Conservation (phyloP, 2,888 invertebrate genomes). For the Griposia aprilina region DNA sequence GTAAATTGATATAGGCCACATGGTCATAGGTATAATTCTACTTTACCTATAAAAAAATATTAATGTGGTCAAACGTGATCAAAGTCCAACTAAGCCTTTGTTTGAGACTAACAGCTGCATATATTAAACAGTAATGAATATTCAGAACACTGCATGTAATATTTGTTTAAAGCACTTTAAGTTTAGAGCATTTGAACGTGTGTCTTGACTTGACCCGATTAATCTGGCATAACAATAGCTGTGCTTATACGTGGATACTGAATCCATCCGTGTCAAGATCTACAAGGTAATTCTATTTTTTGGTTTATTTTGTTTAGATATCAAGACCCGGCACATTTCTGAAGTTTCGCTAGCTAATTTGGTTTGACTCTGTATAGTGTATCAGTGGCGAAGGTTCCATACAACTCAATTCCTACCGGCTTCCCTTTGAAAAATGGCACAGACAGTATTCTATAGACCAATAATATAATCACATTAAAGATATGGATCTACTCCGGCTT, state of each 20-base stretch:
- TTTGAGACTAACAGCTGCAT: slow-evolving; percentile 7
- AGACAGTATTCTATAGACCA: no score
- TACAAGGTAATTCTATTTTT: background rate
- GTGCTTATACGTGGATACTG: background rate
- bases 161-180: slow-evolving; percentile 7
- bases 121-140: slow-evolving; percentile 42
- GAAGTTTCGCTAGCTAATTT: background rate
- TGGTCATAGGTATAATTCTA: background rate
- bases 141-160: slow-evolving; percentile 36
- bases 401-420: no score
- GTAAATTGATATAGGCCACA: background rate
- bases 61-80: slow-evolving; percentile 30
- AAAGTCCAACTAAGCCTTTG: slow-evolving; percentile 19
- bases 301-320: background rate
- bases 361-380: background rate
- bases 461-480: no score
- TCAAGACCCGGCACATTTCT: background rate
- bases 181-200: slow-evolving; percentile 23
- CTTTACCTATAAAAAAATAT: background rate
- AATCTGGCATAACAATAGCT: background rate
- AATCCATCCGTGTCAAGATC: background rate
- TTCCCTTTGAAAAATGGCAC: no score
- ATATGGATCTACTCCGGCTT: no score
- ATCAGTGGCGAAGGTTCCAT: no score
- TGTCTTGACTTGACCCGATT: slow-evolving; percentile 14